Base-by-base conservation (phyloP, 2,797 vertebrate genomes). In the Enteromius radiatus region DNA sequence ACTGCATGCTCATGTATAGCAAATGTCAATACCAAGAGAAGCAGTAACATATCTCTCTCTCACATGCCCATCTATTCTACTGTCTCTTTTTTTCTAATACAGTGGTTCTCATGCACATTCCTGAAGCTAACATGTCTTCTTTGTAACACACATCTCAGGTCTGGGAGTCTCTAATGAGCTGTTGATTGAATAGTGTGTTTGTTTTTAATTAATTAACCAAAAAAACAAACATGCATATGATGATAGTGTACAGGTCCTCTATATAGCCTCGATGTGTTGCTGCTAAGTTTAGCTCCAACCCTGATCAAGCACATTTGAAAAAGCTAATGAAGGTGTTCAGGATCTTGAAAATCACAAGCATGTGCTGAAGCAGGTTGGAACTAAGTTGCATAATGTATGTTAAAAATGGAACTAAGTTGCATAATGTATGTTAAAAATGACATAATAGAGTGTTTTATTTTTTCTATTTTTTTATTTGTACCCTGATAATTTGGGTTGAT, bases 11-110 rank as follows among this genome's bases (percentile, higher is more conserved):
- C 26, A 56, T 64, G 56, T 49, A 19, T 56, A 78, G 28, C 23
- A 31, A 12, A 78, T 83, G 33, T 59, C 68, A 81, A n/a, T 73
- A 74, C 8, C 67, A 70, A 21, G 59, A 81, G 45, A 36, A 52
- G 41, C 68, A n/a, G 59, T n/a, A 70, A 47, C 26, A 38, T 64
- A 33, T 63, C 8, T 56, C 17, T 38, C 14, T 26, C 45, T 71
- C 78, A 54, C 11, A 76, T 26, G 49, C 43, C 28, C 52, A 56
- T 80, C 65, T 67, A 33, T 28, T 59, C 17, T n/a, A 21, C n/a
- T 9, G 33, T 7, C n/a, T 49, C 15, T 49, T 54, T 67, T 28
- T 28, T 33, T 70, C 23, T 6, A 49, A 10, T 21, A 31, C 56
- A 28, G 54, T 26, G 54, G 54, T n/a, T 54, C 49, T 52, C 0